These are phyloP conservation scores for Drosophila mercatorum DNA, from an alignment of 2,888 invertebrate genomes.

Conservation along the genomic window DNA sequence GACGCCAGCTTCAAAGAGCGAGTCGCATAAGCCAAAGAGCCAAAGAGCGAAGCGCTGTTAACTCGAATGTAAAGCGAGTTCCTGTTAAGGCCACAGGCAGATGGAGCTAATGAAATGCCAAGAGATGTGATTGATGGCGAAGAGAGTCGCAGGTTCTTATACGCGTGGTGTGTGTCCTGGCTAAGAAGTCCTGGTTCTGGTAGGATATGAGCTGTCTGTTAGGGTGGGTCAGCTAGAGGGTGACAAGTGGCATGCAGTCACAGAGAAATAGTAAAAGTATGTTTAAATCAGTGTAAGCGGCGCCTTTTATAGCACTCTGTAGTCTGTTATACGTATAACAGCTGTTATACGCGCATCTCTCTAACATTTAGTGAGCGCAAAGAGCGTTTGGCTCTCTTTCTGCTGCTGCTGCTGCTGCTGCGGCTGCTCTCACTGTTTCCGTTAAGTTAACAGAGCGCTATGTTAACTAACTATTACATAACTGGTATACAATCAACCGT, in stretches of 20 bases:
- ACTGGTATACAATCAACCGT: slow-evolving; percentile 31
- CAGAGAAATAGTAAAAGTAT: background rate
- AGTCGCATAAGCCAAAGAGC: background rate
- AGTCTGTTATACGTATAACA: slow-evolving; percentile 30
- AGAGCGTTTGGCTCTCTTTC: slow-evolving; percentile 5
- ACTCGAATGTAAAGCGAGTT: slow-evolving; percentile 34
- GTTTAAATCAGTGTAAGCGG: background rate
- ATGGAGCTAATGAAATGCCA: slow-evolving; percentile 54
- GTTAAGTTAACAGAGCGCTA: slow-evolving; percentile 3
- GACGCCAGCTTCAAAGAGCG: slow-evolving; percentile 34
- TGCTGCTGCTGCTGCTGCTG: background rate
- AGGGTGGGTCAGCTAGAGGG: background rate
- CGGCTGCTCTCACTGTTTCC: background rate
- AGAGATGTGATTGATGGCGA: slow-evolving; percentile 39
- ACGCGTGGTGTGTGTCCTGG: slow-evolving; percentile 33
- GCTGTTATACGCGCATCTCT: slow-evolving; percentile 2
- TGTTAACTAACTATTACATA: slow-evolving; percentile 38
- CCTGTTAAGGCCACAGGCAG: slow-evolving; percentile 27
- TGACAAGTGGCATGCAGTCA: background rate
- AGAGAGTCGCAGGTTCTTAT: slow-evolving; percentile 47
- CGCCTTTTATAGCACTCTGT: slow-evolving; percentile 6
- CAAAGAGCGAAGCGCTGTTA: slow-evolving; percentile 24
- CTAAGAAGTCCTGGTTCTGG: slow-evolving; percentile 14
- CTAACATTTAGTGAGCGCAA: slow-evolving; percentile 23
- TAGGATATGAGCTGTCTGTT: background rate